Base-by-base conservation (phyloP, 2,797 vertebrate genomes). In the Lacerta agilis region DNA sequence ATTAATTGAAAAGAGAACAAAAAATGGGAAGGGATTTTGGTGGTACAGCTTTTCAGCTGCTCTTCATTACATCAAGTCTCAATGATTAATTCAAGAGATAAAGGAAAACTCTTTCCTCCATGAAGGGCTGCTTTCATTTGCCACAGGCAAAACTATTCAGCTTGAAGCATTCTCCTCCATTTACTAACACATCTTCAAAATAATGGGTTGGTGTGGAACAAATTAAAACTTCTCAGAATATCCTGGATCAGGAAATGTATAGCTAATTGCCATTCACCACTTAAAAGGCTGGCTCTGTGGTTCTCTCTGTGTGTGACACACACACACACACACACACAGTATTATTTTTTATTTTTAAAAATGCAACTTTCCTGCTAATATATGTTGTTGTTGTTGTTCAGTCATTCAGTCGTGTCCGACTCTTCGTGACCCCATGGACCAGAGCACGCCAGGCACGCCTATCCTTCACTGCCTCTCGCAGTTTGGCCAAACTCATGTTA, bases 1-100 rank as follows among this genome's bases (percentile, higher is more conserved):
- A 95, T 95, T 95, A 95, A 95, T 89, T 91, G 93, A 95, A 95
- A 95, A 85, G 11, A 90, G 64, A 79, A 86, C 93, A 92, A 90
- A 33, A 66, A 3, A 29, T 23, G 69, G 4, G 78, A 64, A 93
- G 69, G 17, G 72, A 79, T 88, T 92, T 77, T 88, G 0, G 79
- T 92, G 55, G 38, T 0, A 0, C 72, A 77, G 3, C 49, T 93
- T 93, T 94, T 91, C 72, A 90, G 61, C 43, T 38, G 4, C 77
- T 95, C 82, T 93, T 88, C 83, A 83, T 89, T 87, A 82, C 29
- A 85, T 23, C 76, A 87, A 91, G 1, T 92, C 66, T 41, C 13
- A 81, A 90, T 86, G 82, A 88, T 89, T 79, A 92, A 88, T 90
- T 90, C n/a, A 94, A 7, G n/a, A 85, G 29, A 82, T 6, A 81